A percentile compares a stretch with the other conserved stretches of the same genome.
These are phyloP conservation scores for Rhyzopertha dominica DNA, from an alignment of 1,140 invertebrate species.

Conservation along the genomic window DNA sequence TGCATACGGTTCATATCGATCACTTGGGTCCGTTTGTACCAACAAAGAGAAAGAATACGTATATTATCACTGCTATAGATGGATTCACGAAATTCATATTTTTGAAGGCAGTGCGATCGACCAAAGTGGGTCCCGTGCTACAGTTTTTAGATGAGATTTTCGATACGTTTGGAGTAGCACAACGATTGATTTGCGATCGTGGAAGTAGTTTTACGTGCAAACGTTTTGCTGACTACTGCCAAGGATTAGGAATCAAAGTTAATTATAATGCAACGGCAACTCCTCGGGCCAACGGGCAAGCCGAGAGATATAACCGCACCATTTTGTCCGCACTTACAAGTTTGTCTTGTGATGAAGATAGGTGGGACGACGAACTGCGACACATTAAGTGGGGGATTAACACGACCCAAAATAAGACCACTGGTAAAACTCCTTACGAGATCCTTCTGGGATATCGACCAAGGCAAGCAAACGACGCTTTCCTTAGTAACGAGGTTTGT, in stretches of 20 bases:
- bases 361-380: constrained; percentile 26
- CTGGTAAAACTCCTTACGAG: constrained; percentile 7
- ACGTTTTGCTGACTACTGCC: constrained; percentile 21
- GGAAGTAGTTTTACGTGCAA: constrained; percentile 35
- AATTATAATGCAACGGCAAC: constrained; percentile 37
- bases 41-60: no score
- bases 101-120: no score
- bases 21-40: no score
- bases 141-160: no score
- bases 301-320: constrained; percentile 33
- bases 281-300: constrained; percentile 40
- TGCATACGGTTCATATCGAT: no score
- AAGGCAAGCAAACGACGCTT: neutral
- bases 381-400: constrained; percentile 35
- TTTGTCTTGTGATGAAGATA: constrained; percentile 19
- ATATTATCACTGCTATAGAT: no score
- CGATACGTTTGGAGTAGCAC: no score
- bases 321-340: constrained; percentile 28
- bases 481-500: constrained; percentile 4
- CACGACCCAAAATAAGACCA: constrained; percentile 9
- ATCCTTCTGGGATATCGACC: constrained; percentile 11
- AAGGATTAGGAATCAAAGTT: constrained; percentile 29
- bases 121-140: no score
- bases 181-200: constrained; percentile 32
- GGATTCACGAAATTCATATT: no score